Conservation (phyloP, 2,797 vertebrate genomes). For the Anguilla megastoma region DNA sequence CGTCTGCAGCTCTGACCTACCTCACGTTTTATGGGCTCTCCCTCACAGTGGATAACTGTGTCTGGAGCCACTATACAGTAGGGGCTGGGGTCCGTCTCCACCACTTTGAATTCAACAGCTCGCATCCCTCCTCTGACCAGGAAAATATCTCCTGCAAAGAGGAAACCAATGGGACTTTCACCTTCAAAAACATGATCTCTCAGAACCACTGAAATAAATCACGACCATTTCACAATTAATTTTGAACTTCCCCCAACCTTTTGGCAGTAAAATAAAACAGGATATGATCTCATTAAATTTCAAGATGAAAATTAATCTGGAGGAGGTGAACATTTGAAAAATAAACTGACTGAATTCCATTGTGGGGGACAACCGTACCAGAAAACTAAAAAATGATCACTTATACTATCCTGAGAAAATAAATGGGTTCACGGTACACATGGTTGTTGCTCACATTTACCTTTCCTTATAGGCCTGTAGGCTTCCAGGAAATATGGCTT, state of each 20-base stretch:
- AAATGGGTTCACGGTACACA: neutral
- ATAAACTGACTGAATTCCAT: neutral
- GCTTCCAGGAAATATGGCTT: slow-evolving; percentile 98
- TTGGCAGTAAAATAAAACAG: neutral
- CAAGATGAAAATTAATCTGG: neutral
- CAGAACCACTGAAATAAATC: neutral
- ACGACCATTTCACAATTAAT: neutral
- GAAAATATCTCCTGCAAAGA: slow-evolving; percentile 90
- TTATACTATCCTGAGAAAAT: neutral
- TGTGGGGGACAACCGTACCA: neutral
- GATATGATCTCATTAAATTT: neutral
- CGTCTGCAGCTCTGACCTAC: slow-evolving; percentile 60
- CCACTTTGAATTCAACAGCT: slow-evolving; percentile 98
- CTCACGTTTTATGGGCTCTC: slow-evolving; percentile 97
- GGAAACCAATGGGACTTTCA: neutral
- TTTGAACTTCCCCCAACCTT: neutral
- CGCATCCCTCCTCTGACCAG: slow-evolving; percentile 98
- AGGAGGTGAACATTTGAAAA: neutral
- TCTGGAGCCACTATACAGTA: slow-evolving; percentile 99
- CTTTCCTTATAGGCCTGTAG: slow-evolving; percentile 97
- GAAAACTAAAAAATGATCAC: neutral
- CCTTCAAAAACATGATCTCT: neutral
- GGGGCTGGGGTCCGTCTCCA: slow-evolving; percentile 95
- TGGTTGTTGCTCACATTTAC: slow-evolving; percentile 59
- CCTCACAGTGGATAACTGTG: slow-evolving; percentile 98